phyloP scores from a whole-genome alignment of 2,888 invertebrate genomes.

The Campoplex nolae region DNA sequence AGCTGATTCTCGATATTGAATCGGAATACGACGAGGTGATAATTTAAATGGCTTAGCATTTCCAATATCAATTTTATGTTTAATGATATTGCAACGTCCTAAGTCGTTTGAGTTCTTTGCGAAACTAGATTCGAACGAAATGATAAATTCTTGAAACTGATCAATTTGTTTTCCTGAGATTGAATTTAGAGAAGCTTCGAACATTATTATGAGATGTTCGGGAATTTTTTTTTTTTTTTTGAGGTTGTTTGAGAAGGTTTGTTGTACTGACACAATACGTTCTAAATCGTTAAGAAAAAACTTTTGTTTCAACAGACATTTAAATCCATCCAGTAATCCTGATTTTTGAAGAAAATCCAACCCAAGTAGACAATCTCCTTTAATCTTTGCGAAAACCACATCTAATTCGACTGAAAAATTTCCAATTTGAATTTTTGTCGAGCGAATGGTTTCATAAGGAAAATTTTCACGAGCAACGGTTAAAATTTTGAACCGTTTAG shows the following conservation, averaged over 20 bases:
- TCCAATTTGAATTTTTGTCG: too few relatives aligned
- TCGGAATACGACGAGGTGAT: too few relatives aligned
- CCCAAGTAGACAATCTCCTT: background rate
- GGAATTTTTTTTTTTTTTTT: background rate
- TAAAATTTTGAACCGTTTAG: background rate
- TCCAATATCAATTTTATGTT: too few relatives aligned
- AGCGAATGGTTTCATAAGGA: too few relatives aligned
- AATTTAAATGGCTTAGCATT: too few relatives aligned
- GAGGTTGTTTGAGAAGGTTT: background rate
- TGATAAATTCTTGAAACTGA: background rate
- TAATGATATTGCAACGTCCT: too few relatives aligned
- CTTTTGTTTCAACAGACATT: constrained; percentile 2
- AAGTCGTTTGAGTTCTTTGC: constrained; percentile 10
- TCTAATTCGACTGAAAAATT: too few relatives aligned
- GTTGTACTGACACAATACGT: background rate
- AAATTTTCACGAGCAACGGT: too few relatives aligned
- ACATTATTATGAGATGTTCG: background rate
- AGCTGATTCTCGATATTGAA: too few relatives aligned
- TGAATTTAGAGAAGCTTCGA: background rate
- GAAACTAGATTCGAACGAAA: background rate
- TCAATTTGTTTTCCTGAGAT: background rate
- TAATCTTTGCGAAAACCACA: constrained; percentile 1
- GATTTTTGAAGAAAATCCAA: constrained; percentile 17
- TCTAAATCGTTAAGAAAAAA: background rate
- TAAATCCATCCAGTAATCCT: constrained; percentile 10